Evolutionary conservation across 2,888 invertebrate species (phyloP), one percentile per base, ranked within the genome.

Genomic region (Sminthurides aquaticus): DNA sequence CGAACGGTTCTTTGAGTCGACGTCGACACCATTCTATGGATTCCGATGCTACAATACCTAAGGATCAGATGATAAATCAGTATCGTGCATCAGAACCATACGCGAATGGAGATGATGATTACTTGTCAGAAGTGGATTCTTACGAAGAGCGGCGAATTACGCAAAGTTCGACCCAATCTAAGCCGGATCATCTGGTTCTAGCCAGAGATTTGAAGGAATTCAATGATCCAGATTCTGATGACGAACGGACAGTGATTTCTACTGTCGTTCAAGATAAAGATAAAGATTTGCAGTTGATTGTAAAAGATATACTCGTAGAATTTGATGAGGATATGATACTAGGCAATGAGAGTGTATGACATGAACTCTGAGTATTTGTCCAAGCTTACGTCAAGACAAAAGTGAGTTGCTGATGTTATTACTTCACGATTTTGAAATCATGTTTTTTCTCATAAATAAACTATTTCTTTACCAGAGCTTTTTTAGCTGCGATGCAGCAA

Each of bases 241-340:
- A 34, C 8, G 43, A 34, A 15, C 15, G 15, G 5, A 11, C 15
- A 34, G 43, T 11, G 15, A 15, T 11, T 34, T 11, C 43, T 5
- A 34, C 43, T 11, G 43, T 15, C 15, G 5, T 34, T 5, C 43
- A 34, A 11, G 43, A 34, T 11, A 34, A 34, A 34, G 43, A 34
- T 11, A 34, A 34, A 11, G 43, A 34, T 5, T 34, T 34, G 8
- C 52, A 52, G 52, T 22, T 64, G 2, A 29, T 43, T 24, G 59
- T 64, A 1, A 25, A 64, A 22, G 59, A 64, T 3, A 58, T 64
- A 20, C 43, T 64, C 2, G 58, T 64, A 2, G 34, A 29, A n/a
- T 64, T 64, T 55, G 64, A 64, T 55, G 64, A 59, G n/a, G 57
- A 57, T 24, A 48, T 52, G n/a, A 49, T n/a, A n/a, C n/a, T n/a